These are phyloP conservation scores for Trichonephila clavata DNA, from an alignment of 1,140 invertebrate species.

Conservation along the genomic window DNA sequence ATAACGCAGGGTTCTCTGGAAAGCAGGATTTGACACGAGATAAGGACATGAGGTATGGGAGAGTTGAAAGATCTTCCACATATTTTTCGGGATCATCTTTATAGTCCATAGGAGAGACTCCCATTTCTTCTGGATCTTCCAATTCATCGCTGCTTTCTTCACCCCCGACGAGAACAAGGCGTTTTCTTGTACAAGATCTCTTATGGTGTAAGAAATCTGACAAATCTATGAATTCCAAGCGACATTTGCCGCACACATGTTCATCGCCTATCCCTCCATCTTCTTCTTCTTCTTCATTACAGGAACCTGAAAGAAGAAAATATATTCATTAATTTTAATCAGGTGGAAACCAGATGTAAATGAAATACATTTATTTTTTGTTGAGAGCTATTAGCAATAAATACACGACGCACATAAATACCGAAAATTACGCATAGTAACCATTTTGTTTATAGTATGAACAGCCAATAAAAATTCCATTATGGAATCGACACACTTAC, in stretches of 20 bases:
- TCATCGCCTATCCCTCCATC: slow-evolving; percentile 75
- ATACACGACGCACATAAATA: too few relatives aligned
- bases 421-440: too few relatives aligned
- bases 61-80: slow-evolving; percentile 36
- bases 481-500: too few relatives aligned
- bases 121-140: slow-evolving; percentile 54
- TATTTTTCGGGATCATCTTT: slow-evolving; percentile 70
- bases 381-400: too few relatives aligned
- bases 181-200: slow-evolving; percentile 78
- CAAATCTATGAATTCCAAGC: slow-evolving; percentile 78
- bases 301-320: slow-evolving; percentile 64
- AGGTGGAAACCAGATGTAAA: background rate
- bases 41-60: slow-evolving; percentile 59
- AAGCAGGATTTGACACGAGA: slow-evolving; percentile 55
- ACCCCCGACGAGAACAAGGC: slow-evolving; percentile 77
- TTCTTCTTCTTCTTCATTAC: slow-evolving; percentile 58
- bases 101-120: slow-evolving; percentile 67
- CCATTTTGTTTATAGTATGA: too few relatives aligned
- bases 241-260: slow-evolving; percentile 79
- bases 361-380: too few relatives aligned
- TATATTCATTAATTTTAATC: background rate
- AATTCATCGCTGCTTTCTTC: slow-evolving; percentile 71
- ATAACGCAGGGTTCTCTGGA: background rate
- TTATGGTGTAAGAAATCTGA: slow-evolving; percentile 79
- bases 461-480: too few relatives aligned